Percentiles rank a stretch among this genome's conserved stretches.
These are phyloP conservation scores for Etia nguti DNA, from an alignment of 2,113 vertebrate genomes.

Conservation along the genomic window DNA sequence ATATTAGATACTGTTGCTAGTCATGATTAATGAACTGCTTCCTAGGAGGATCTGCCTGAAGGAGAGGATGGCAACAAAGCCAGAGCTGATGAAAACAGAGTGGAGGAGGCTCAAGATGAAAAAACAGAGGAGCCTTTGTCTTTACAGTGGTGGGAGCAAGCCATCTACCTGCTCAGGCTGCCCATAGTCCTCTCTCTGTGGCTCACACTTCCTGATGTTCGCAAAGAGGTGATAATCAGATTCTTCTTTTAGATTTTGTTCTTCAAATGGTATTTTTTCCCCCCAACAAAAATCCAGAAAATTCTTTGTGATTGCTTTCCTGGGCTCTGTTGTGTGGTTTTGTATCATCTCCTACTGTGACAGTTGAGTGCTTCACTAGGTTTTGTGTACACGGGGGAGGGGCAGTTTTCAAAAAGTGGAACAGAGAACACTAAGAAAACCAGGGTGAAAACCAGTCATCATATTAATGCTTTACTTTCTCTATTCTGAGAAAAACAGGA, in stretches of 20 bases:
- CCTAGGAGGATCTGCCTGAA: neutral
- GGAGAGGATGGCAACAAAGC: slow-evolving; percentile 10
- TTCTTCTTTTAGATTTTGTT: neutral
- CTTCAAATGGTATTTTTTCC: neutral
- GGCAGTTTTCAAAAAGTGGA: neutral
- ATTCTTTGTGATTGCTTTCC: slow-evolving; percentile 82
- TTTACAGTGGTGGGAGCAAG: slow-evolving; percentile 85
- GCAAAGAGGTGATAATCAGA: slow-evolving; percentile 76
- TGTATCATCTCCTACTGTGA: slow-evolving; percentile 81
- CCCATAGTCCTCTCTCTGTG: slow-evolving; percentile 85
- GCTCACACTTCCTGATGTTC: slow-evolving; percentile 87
- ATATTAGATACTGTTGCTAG: neutral
- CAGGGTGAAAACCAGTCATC: neutral
- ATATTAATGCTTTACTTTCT: too few species aligned
- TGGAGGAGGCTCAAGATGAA: slow-evolving; percentile 48
- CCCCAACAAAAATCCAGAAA: slow-evolving; percentile 77
- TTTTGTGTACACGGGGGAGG: neutral
- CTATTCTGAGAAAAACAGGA: too few species aligned
- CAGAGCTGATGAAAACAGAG: slow-evolving; percentile 28
- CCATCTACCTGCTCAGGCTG: slow-evolving; percentile 84
- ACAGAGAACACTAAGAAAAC: neutral
- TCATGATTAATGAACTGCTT: neutral
- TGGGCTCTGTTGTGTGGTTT: slow-evolving; percentile 91
- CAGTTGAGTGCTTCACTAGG: neutral
- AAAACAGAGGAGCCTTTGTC: neutral